Evolutionary conservation across 2,797 vertebrate species (phyloP).

Genomic region (Dromococcyx pavoninus): DNA sequence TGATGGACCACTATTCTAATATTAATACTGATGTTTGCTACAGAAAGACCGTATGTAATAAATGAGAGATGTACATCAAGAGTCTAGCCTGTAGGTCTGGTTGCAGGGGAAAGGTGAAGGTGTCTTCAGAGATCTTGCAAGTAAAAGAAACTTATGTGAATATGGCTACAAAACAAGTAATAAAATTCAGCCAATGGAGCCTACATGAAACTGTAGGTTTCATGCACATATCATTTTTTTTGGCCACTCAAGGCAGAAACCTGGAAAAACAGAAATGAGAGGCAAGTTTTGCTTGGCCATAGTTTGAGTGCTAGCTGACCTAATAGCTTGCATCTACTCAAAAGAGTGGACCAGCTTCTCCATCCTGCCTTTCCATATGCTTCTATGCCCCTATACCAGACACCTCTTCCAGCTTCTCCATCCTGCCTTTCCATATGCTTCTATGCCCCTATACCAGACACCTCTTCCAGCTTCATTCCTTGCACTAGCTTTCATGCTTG

Average conservation of each 20-base stretch:
- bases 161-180: neutral
- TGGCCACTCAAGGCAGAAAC: neutral
- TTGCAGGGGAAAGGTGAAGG: neutral
- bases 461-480: neutral
- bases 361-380: neutral
- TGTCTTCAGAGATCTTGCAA: neutral
- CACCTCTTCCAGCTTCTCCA: neutral
- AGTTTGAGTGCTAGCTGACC: neutral
- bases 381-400: neutral
- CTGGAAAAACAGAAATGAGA: neutral
- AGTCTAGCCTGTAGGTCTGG: neutral
- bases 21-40: slow-evolving; percentile 17
- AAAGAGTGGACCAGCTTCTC: neutral
- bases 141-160: neutral
- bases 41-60: neutral
- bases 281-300: neutral
- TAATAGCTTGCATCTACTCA: neutral
- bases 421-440: neutral
- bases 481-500: neutral
- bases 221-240: neutral
- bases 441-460: neutral
- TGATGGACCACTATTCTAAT: neutral
- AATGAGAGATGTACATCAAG: neutral
- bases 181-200: neutral
- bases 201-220: slow-evolving; percentile 1